These are phyloP conservation scores for Agapetus fuscipes DNA, from an alignment of 2,888 invertebrate genomes.

Conservation along the genomic window DNA sequence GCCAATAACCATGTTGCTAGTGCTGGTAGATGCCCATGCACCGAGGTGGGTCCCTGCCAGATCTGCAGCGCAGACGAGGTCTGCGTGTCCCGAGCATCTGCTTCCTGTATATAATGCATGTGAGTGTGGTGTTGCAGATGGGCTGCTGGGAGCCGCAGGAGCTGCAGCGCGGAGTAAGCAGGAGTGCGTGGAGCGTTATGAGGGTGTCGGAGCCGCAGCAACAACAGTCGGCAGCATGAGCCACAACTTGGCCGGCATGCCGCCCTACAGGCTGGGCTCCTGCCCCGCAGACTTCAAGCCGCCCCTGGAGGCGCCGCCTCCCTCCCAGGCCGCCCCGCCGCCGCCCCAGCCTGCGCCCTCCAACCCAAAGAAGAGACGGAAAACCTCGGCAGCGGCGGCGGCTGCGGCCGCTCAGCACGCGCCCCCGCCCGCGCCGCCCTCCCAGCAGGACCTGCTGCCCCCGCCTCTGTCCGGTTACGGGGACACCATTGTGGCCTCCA, in stretches of 20 bases:
- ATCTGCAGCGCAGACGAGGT: too few relatives aligned
- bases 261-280: conserved; percentile 64
- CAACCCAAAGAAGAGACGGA: conserved; percentile 79
- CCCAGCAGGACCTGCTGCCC: conserved; percentile 72
- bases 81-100: too few relatives aligned
- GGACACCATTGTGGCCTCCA: conserved; percentile 88
- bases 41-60: too few relatives aligned
- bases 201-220: neutral
- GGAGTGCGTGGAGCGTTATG: too few relatives aligned
- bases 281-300: conserved; percentile 66
- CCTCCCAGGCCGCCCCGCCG: conserved; percentile 62
- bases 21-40: too few relatives aligned
- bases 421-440: conserved; percentile 61
- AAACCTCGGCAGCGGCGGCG: conserved; percentile 62
- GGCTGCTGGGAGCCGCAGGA: neutral
- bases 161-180: neutral
- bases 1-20: too few relatives aligned
- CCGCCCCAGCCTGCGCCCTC: conserved; percentile 68
- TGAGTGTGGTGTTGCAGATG: too few relatives aligned
- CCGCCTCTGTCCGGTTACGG: conserved; percentile 82
- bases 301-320: conserved; percentile 57
- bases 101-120: too few relatives aligned
- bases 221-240: conserved; percentile 42
- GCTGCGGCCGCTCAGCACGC: conserved; percentile 51
- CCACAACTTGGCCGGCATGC: conserved; percentile 75